phyloP scores from a whole-genome alignment of 1,140 invertebrate genomes.

The Anastrepha obliqua region DNA sequence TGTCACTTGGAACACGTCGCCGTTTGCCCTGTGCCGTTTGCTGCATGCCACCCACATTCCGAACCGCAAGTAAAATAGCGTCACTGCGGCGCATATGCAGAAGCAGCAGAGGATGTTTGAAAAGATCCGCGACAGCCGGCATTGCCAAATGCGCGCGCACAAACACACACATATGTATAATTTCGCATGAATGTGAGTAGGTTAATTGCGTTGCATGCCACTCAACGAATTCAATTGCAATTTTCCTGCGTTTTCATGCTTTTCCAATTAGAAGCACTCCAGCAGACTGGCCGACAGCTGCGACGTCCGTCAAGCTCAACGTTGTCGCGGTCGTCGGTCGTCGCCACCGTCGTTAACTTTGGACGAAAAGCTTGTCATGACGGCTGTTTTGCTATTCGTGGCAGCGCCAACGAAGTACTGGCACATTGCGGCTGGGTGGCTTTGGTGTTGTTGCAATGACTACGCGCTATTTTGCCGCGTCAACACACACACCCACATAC shows the following conservation, averaged over 20 bases:
- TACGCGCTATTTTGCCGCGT: not conserved
- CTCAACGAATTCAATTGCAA: constrained; percentile 57
- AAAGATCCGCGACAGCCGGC: not conserved
- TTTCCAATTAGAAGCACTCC: constrained; percentile 67
- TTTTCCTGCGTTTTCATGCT: constrained; percentile 60
- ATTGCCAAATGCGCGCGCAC: not conserved
- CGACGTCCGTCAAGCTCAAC: no score
- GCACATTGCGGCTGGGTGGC: constrained; percentile 27
- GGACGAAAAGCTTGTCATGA: not conserved
- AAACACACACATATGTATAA: not conserved
- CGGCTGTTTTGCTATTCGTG: not conserved
- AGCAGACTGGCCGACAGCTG: constrained; percentile 10
- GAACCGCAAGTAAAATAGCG: not conserved
- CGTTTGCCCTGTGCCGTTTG: not conserved
- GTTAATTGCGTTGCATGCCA: constrained; percentile 67
- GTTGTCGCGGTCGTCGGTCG: not conserved
- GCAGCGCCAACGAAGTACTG: not conserved
- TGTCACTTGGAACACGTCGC: constrained; percentile 30
- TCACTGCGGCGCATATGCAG: no score
- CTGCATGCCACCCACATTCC: not conserved
- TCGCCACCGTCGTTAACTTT: not conserved
- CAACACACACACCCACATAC: not conserved
- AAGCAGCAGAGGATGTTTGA: not conserved
- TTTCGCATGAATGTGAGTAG: constrained; percentile 56
- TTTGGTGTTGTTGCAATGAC: not conserved